phyloP scores from a whole-genome alignment of 2,797 vertebrate genomes.

The Sebastes baramenuke region DNA sequence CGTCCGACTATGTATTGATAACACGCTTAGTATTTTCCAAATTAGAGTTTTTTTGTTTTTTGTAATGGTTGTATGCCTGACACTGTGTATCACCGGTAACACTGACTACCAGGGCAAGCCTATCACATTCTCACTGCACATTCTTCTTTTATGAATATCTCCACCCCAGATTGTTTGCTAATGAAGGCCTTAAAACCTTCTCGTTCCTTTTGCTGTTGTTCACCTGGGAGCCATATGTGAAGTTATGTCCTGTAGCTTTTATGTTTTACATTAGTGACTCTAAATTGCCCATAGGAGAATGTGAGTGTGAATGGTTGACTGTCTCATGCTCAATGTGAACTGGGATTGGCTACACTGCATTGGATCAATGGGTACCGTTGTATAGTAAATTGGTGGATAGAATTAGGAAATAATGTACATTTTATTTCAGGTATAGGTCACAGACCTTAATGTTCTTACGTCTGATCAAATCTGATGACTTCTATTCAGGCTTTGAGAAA shows the following conservation, averaged over 20 bases:
- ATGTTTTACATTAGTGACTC: not conserved
- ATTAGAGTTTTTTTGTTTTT: too few species aligned
- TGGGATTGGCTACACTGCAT: not conserved
- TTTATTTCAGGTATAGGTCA: not conserved
- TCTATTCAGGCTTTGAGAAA: not conserved
- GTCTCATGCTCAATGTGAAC: not conserved
- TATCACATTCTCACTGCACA: not conserved
- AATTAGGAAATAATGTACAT: not conserved
- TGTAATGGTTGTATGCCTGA: too few species aligned
- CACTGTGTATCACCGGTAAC: too few species aligned
- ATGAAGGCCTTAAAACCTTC: not conserved
- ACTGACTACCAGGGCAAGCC: too few species aligned
- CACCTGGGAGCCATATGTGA: not conserved
- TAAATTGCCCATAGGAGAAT: too few species aligned
- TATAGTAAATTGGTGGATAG: not conserved
- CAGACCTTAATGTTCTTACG: not conserved
- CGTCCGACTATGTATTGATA: too few species aligned
- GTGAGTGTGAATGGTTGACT: not conserved
- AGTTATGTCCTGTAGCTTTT: not conserved
- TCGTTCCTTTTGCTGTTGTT: not conserved
- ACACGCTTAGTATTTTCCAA: too few species aligned
- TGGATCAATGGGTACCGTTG: not conserved
- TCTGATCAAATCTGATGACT: conserved; percentile 14
- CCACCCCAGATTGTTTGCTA: too few species aligned
- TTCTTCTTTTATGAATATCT: not conserved